Base-by-base conservation (phyloP, 2,113 vertebrate species). In the Gallinago jamesoni region DNA sequence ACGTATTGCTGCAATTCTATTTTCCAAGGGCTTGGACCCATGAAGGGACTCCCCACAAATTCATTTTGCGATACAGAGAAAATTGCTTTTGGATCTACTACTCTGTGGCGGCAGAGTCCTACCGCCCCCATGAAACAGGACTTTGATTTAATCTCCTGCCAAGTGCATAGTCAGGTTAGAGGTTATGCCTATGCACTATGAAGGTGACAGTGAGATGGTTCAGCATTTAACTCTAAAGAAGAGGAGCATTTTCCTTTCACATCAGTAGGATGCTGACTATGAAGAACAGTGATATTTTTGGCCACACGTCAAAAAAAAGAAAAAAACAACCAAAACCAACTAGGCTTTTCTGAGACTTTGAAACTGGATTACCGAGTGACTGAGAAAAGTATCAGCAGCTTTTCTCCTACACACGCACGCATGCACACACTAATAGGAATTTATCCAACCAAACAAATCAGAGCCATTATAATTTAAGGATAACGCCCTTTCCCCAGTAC, bases 51-150 rank as follows among this genome's bases (percentile, higher is more conserved):
- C 68, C 73, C 14, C 31, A 66, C 76, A 94, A 93, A 96, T 82
- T 86, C 41, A 60, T 96, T 95, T 93, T 81, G 77, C 0, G 0
- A n/a, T 59, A 56, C 21, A 84, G 39, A 75, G 87, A 87, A 91
- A 93, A 94, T 89, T 95, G 84, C 12, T 87, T 97, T 96, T 91
- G 59, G 64, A 66, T 83, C 70, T 76, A 76, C 31, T 14, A 8
- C 28, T 86, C 73, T 80, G 48, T 95, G 89, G 62, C 35, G 87
- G 52, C 81, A 68, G 37, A 85, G 41, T 87, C 25, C 57, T 93
- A 21, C 57, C 84, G 39, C 24, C 64, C 30, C 73, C 28, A 66
- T 60, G 64, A 74, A 93, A 86, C 25, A n/a, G 39, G 69, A 24
- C 53, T 86, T 80, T 30, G 72, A 84, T 93, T 95, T 91, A 74